Base-by-base conservation (phyloP, 1,140 invertebrate species). In the Tenebrio molitor region DNA sequence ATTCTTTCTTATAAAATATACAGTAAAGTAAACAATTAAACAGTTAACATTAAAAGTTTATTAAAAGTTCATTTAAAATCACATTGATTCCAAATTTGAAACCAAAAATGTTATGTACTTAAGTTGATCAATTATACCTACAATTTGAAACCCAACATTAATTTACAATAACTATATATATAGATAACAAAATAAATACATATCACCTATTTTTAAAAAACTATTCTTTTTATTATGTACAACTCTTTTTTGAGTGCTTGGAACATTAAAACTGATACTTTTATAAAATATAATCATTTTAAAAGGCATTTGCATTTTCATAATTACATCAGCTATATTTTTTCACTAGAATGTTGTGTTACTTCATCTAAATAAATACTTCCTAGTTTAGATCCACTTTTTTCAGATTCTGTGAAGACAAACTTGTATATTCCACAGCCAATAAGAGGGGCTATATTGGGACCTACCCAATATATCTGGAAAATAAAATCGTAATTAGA, bases 391-490 rank as follows among this genome's bases (percentile, higher is more conserved):
- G 10, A 23, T 15, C 62, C 50, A 0, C 58, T 42, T 65, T 70
- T 64, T 34, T 76, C 71, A 25, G 75, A 44, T 41, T 76, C 29
- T 8, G 71, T 65, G 63, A 81, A 78, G 14, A 82, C 71, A 50
- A 85, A 78, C 76, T 88, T 88, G 79, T 92, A 93, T 23, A 90
- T 73, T 1, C 89, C 75, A 25, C 87, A 86, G 0, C 89, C 88
- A 2, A 88, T 15, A 12, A 84, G 82, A 15, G 85, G 87, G 0
- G 88, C 90, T 7, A 87, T 36, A 33, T 92, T 70, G 0, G 91
- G 91, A 50, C 91, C 92, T 29, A 90, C 82, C 91, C 91, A 93
- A 79, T 93, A 93, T 12, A 91, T 81, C 88, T 90, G 77, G 21
- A 79, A 75, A 71, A 69, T 65, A 62, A 34, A 63, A 19, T 41